Base-by-base conservation (phyloP, 1,140 invertebrate genomes). In the Drosophila arizonae region DNA sequence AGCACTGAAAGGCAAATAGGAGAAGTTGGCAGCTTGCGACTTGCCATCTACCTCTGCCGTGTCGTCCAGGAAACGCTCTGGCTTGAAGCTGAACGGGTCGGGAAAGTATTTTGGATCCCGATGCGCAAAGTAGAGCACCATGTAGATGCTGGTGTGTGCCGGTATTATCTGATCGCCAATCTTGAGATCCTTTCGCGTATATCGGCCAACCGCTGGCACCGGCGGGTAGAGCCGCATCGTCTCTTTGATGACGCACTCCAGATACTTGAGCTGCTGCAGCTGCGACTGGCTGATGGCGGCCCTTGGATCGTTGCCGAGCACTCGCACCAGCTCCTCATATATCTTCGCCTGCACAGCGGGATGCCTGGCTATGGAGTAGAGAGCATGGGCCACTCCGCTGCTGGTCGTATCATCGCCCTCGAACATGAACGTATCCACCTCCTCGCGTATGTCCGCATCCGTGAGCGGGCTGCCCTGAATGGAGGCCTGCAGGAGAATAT, bases 341-440 rank as follows among this genome's bases (percentile, higher is more conserved):
- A 94, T 81, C 73, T 93, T 93, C 13, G 92, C 73, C 90, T 95
- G 94, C 43, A 91, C 68, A 2, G 66, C 43, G 4, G 89, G 76
- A 56, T 90, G 70, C 2, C 78, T 51, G 48, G 81, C 66, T 0
- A 90, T 79, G 57, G 56, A 48, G 39, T 90, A 73, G 1, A 90
- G 71, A 1, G 84, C 74, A 36, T 82, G 85, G 0, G 84, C 79
- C 4, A 88, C 85, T 6, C 70, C 84, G 17, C 80, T 85, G 52
- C 78, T 88, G 36, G 84, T 86, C 60, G 88, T 90, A 55, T 90
- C 88, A 33, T 90, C 76, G 51, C 88, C 96, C 92, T 94, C 95
- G 90, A 96, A 96, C 94, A 96, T 95, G 74, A 96, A 96, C 1
- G 95, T 96, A 71, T 95, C 94, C 1, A 96, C 95, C 93, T 95